Conservation (phyloP, 2,113 vertebrate genomes). For the Ahaetulla prasina region DNA sequence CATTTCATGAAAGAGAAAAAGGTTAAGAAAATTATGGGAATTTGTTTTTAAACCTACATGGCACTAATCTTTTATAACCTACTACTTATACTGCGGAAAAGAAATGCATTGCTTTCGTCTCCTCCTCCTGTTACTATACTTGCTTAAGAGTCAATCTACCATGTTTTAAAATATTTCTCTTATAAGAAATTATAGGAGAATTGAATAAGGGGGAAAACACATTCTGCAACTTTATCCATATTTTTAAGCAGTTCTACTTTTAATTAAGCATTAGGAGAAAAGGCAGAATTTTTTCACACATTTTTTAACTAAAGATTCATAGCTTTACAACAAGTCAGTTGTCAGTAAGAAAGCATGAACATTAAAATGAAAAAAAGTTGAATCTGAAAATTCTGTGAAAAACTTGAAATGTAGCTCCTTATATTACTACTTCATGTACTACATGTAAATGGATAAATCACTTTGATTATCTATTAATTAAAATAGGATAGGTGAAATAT, state of each 20-base stretch:
- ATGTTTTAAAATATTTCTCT: not conserved
- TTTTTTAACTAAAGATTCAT: conserved; percentile 38
- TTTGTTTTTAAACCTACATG: not conserved
- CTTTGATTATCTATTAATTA: not conserved
- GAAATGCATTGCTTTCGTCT: not conserved
- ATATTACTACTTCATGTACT: not conserved
- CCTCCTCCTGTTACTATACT: not conserved
- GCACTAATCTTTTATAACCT: not conserved
- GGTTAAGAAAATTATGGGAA: not conserved
- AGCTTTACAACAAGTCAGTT: conserved; percentile 30
- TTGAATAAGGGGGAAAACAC: not conserved
- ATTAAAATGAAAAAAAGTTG: conserved; percentile 8
- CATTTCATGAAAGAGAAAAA: not conserved
- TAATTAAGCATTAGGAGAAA: conserved; percentile 16
- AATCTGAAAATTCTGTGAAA: not conserved
- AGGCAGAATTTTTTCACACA: conserved; percentile 23
- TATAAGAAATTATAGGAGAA: not conserved
- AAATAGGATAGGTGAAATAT: not conserved
- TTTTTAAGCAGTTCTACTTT: not conserved
- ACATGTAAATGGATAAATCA: not conserved
- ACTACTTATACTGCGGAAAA: not conserved
- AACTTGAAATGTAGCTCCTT: not conserved
- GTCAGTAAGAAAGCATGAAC: conserved; percentile 32
- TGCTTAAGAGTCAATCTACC: not conserved
- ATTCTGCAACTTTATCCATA: not conserved